Conservation (phyloP, 2,888 invertebrate genomes). For the Eristalis pertinax region DNA sequence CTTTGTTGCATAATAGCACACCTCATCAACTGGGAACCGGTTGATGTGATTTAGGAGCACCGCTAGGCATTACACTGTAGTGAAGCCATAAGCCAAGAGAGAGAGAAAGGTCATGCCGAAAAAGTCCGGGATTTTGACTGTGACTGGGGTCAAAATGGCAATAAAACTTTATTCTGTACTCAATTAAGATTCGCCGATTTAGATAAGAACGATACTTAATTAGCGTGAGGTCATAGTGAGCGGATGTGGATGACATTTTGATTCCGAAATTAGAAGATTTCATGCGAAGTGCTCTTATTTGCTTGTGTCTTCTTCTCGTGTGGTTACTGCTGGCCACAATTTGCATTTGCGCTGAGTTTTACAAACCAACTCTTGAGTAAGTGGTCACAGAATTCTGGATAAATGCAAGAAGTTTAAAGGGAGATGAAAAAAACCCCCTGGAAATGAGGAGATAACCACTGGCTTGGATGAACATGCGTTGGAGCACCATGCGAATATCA, state of each 20-base stretch:
- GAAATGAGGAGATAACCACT: background rate
- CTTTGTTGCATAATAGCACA: conserved; percentile 13
- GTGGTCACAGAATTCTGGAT: background rate
- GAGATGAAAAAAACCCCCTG: background rate
- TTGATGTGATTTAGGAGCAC: conserved; percentile 21
- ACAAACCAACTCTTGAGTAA: background rate
- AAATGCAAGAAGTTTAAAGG: background rate
- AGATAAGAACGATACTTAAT: conserved; percentile 13
- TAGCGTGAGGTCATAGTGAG: background rate
- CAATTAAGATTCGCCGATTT: conserved; percentile 15
- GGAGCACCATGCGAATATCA: background rate
- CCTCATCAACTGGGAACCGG: conserved; percentile 16
- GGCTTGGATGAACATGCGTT: too few species aligned
- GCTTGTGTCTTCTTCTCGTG: background rate
- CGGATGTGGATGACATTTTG: background rate
- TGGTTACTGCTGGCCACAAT: background rate
- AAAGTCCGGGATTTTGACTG: conserved; percentile 16
- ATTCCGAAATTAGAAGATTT: background rate
- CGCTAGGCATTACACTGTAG: background rate
- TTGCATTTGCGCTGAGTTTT: background rate
- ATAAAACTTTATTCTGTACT: conserved; percentile 20
- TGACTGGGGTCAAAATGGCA: conserved; percentile 16
- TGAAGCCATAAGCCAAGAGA: background rate
- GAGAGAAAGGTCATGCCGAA: conserved; percentile 32
- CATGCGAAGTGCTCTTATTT: background rate